A percentile compares a stretch with the other conserved stretches of the same genome.
These are phyloP conservation scores for Cheracebus regulus DNA, from an alignment of 2,797 vertebrate genomes.

Conservation along the genomic window DNA sequence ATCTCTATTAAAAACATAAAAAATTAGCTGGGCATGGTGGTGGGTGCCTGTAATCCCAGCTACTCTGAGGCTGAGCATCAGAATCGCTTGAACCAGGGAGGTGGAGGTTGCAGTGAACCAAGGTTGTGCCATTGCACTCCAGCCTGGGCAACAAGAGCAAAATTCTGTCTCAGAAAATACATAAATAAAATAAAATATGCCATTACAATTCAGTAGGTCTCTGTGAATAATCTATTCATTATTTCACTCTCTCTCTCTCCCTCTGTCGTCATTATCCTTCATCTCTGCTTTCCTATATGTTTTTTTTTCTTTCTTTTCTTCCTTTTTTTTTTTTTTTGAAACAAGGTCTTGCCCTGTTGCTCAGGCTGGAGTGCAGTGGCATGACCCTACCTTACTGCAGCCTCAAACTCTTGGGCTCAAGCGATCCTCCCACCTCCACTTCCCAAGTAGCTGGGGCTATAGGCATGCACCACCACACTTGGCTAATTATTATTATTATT, in stretches of 20 bases:
- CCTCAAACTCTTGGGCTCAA: not conserved
- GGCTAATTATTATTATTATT: not conserved
- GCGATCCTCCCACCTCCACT: not conserved
- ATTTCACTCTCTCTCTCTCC: not conserved
- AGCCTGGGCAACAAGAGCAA: not conserved
- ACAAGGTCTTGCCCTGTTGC: not conserved
- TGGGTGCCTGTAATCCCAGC: not conserved
- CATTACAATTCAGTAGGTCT: not conserved
- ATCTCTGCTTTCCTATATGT: not conserved
- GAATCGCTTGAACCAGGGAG: not conserved
- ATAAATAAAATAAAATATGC: not conserved
- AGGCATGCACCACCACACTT: not conserved
- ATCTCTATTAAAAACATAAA: not conserved
- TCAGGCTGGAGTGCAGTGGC: not conserved
- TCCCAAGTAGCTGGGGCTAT: not conserved
- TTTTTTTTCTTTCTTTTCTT: too few relatives aligned
- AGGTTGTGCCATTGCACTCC: not conserved
- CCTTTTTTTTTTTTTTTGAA: not conserved
- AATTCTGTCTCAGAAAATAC: not conserved
- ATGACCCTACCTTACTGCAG: not conserved
- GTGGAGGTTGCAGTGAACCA: not conserved
- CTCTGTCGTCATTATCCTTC: not conserved
- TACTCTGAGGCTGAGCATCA: not conserved
- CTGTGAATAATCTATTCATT: not conserved
- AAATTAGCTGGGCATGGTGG: not conserved